Conservation (phyloP, 2,888 invertebrate genomes). For the Rhagonycha lutea region DNA sequence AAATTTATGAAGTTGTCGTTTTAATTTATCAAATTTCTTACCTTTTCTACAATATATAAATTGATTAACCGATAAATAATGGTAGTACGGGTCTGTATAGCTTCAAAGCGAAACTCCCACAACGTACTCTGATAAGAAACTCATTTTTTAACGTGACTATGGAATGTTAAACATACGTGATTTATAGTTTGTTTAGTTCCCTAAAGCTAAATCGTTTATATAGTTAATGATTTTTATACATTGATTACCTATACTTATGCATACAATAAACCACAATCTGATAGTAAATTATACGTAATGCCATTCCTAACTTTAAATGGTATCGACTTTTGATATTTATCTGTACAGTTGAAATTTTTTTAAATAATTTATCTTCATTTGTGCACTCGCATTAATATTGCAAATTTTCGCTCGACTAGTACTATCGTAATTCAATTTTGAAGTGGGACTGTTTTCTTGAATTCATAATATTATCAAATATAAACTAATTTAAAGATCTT, state of each 20-base stretch:
- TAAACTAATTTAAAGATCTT: slow-evolving; percentile 4
- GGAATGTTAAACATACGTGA: slow-evolving; percentile 35
- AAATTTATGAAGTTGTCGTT: background rate
- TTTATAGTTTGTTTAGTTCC: slow-evolving; percentile 33
- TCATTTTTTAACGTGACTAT: slow-evolving; percentile 26
- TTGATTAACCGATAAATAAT: background rate
- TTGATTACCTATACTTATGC: slow-evolving; percentile 24
- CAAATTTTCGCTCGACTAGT: background rate
- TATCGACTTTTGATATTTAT: slow-evolving; percentile 9
- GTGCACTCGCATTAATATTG: background rate
- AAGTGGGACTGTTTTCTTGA: background rate
- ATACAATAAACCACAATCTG: slow-evolving; percentile 14
- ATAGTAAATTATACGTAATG: slow-evolving; percentile 11
- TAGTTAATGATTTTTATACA: slow-evolving; percentile 31
- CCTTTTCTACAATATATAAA: background rate
- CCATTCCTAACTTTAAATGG: slow-evolving; percentile 5
- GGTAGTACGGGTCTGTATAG: slow-evolving; percentile 15
- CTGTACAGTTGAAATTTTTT: background rate
- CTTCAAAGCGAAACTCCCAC: slow-evolving; percentile 26
- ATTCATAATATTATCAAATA: background rate
- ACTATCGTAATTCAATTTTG: background rate
- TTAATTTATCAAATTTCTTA: background rate
- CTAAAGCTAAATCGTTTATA: slow-evolving; percentile 27
- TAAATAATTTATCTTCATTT: background rate
- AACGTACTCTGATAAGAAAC: slow-evolving; percentile 26